Evolutionary conservation across 2,797 vertebrate genomes (phyloP), one percentile per base, ranked within the genome.

Genomic region (Rhinogobio ventralis): DNA sequence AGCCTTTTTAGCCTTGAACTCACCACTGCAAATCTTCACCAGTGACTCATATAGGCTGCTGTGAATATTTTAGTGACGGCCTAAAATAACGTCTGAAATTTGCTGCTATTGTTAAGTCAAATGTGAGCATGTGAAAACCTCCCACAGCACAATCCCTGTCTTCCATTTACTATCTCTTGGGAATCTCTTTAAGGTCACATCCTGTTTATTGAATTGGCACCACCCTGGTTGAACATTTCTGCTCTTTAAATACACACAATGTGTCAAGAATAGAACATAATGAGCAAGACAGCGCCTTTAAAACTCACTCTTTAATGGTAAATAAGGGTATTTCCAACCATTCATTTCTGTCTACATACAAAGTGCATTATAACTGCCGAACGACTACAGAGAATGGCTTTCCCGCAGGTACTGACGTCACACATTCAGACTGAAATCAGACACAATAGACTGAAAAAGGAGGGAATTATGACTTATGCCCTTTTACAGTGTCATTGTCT

Each of bases 301-400:
- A 39, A 83, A 88, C 85, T 92, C 33, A 79, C 60, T 83, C 88
- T 49, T 95, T 93, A 94, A 92, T 94, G 81, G 81, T 85, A 89
- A 71, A 69, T 89, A 89, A 74, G 89, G 62, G 36, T 69, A 71
- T 51, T 85, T 88, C 83, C 80, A 88, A 86, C 87, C 87, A 90
- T 83, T 80, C 85, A 87, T 88, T 87, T 92, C 51, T 86, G 57
- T 89, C 81, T 89, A 91, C 83, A 90, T 91, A 91, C 86, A 94
- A 85, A 94, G 93, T 94, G 92, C 93, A 93, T 91, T 91, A 33
- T 73, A 90, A 91, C 86, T 83, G 86, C 88, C 84, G 91, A 84
- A 71, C 90, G 64, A 60, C 23, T 60, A 57, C 57, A 57, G 69
- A 69, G 51, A 85, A 76, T 10, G 33, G 45, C 46, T 64, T 28